Conservation (phyloP, 2,888 invertebrate species). For the Agrochola lychnidis region DNA sequence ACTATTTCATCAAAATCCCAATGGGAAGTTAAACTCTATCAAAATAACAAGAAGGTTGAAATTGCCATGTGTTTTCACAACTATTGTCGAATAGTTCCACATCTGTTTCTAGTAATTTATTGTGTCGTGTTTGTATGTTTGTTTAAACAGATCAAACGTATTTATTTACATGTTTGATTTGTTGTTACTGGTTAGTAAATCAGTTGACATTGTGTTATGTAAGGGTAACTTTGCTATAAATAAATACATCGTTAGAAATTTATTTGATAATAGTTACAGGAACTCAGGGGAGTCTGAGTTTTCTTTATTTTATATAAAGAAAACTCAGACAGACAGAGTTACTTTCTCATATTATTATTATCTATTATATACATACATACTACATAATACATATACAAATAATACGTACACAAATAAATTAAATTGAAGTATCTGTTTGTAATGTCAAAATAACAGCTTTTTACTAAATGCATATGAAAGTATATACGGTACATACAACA, state of each 20-base stretch:
- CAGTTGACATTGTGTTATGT: slow-evolving; percentile 40
- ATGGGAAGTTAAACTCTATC: background rate
- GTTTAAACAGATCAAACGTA: slow-evolving; percentile 61
- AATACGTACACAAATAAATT: no score
- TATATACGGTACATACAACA: no score
- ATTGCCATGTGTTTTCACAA: background rate
- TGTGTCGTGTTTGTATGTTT: slow-evolving; percentile 54
- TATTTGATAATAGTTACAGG: background rate
- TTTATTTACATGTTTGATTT: slow-evolving; percentile 63
- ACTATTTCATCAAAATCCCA: slow-evolving; percentile 4
- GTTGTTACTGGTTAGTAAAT: slow-evolving; percentile 51
- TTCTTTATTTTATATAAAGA: no score
- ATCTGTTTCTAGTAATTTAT: slow-evolving; percentile 54
- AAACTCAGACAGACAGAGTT: no score
- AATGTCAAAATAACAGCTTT: no score
- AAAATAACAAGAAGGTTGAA: rapidly evolving
- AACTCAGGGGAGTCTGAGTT: no score
- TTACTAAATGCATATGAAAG: no score
- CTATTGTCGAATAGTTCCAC: slow-evolving; percentile 38
- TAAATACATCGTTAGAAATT: slow-evolving; percentile 7
- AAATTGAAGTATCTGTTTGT: no score
- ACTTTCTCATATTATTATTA: no score
- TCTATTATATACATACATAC: no score
- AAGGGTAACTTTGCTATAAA: slow-evolving; percentile 5
- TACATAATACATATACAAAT: no score